Percentiles rank a stretch among this genome's conserved stretches.
Evolutionary conservation across 2,113 vertebrate species (phyloP).

Genomic region (Megaceryle maxima): DNA sequence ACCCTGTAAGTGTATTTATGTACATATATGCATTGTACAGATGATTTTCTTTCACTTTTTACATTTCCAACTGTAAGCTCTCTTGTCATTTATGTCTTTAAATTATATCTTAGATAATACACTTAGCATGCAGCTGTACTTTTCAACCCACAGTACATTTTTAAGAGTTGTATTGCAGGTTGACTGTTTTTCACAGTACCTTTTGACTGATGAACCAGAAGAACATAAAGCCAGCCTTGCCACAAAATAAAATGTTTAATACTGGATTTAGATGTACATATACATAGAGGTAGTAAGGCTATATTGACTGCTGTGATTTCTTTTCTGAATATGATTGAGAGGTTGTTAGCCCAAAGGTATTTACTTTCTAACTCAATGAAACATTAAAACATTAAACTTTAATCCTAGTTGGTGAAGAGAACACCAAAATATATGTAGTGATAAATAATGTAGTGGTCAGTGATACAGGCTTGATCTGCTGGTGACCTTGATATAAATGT

Average conservation of each 20-base stretch:
- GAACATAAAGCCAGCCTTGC: not conserved
- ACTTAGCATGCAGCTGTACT: not conserved
- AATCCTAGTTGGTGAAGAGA: not conserved
- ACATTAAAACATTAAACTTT: not conserved
- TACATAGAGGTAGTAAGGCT: not conserved
- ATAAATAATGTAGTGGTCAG: not conserved
- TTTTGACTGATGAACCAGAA: not conserved
- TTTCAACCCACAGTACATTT: not conserved
- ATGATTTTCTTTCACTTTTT: constrained; percentile 4
- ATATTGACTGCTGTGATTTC: not conserved
- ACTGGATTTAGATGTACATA: not conserved
- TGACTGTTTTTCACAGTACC: not conserved
- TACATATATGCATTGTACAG: not conserved
- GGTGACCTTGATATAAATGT: not conserved
- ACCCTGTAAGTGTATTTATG: not conserved
- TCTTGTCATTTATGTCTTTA: not conserved
- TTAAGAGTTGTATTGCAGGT: not conserved
- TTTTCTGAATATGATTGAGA: not conserved
- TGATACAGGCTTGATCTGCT: not conserved
- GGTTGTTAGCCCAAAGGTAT: not conserved
- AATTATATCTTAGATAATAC: not conserved
- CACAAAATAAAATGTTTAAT: not conserved
- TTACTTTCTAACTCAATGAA: not conserved
- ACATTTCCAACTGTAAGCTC: not conserved
- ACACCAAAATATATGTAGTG: not conserved